Base-by-base conservation (phyloP, 2,888 invertebrate species). In the Lasioglossum oenotherae region DNA sequence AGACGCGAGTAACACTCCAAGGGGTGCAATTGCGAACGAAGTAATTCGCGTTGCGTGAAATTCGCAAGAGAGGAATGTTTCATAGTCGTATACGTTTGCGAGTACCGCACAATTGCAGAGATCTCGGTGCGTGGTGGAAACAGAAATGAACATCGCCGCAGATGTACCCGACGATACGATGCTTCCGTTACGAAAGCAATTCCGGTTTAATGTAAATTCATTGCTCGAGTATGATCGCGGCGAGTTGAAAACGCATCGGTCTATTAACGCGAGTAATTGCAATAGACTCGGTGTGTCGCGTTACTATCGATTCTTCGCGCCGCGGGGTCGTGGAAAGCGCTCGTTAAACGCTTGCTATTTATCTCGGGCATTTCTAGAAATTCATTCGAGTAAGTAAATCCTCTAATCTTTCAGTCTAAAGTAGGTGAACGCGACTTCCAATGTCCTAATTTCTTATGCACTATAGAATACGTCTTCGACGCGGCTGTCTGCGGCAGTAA, bases 141-240 rank as follows among this genome's bases (percentile, higher is more conserved):
- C 35, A 19, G 69, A 69, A 69, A 71, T 69, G 49, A 49, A 14
- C 67, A 23, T 69, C 27, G 78, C 78, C n/a, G 31, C 78, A 60
- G 72, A 73, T 78, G 73, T 44, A 79, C 23, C 44, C 38, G 72
- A 79, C 60, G 78, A 79, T 60, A 60, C 78, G 6, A 4, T 14
- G 31, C 27, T 60, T 31, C 72, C 38, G 41, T 12, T 60, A 31
- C 31, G 38, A 60, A 73, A 19, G 72, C 78, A 72, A 79, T 79
- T 73, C 46, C 44, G 44, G 12, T 44, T 41, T 79, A 79, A 79
- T 64, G n/a, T 44, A 49, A 72, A 46, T 64, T 19, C 38, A 73
- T 60, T 73, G 78, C 60, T 38, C 78, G 44, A n/a, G 14, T 72
- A 69, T 78, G 67, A 69, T 49, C 69, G n/a, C n/a, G 74, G 16